Percentiles rank a stretch among this genome's conserved stretches.
Evolutionary conservation across 2,797 vertebrate species (phyloP).

Genomic region (Avahi laniger): DNA sequence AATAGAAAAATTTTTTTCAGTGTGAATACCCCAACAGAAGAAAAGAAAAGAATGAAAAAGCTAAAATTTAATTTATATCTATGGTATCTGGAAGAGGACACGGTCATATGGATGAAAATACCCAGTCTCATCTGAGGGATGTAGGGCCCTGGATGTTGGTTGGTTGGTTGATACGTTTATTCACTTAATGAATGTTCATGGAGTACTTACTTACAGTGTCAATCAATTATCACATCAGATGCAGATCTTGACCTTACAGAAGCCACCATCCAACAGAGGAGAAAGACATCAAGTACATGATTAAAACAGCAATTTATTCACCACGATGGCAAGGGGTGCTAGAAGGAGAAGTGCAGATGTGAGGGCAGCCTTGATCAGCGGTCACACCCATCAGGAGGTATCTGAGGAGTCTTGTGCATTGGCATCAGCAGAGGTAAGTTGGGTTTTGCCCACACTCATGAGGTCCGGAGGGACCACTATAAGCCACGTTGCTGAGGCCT

Average conservation of each 20-base stretch:
- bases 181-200: background rate
- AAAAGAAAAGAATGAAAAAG: background rate
- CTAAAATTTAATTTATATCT: background rate
- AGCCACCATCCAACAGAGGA: background rate
- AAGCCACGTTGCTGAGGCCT: background rate
- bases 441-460: background rate
- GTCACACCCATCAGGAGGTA: background rate
- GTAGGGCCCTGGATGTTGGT: background rate
- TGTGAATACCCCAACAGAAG: background rate
- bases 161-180: background rate
- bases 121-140: background rate
- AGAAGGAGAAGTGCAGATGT: background rate
- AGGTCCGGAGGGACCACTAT: background rate
- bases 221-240: too few species aligned
- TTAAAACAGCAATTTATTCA: background rate
- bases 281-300: background rate
- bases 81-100: background rate
- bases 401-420: background rate
- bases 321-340: background rate
- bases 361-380: accelerated
- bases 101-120: background rate
- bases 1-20: background rate
- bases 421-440: background rate
- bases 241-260: background rate
- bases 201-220: background rate